Percentiles rank a stretch among this genome's conserved stretches.
Conservation (phyloP, 2,888 invertebrate species). For the Yponomeuta evonymella region DNA sequence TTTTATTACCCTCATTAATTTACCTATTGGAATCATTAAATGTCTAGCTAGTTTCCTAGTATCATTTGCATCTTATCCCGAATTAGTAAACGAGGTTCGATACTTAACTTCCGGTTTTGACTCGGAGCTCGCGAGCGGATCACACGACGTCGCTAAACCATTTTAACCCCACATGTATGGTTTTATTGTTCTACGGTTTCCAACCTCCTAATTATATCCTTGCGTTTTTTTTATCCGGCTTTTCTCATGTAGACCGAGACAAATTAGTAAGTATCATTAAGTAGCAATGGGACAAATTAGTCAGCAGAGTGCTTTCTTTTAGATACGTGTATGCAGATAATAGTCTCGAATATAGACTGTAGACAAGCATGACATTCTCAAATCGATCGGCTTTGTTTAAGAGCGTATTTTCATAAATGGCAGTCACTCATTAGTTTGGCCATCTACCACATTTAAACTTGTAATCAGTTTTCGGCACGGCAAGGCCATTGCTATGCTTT, state of each 20-base stretch:
- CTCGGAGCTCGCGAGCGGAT: not conserved
- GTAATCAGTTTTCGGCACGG: not conserved
- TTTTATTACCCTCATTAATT: too few species aligned
- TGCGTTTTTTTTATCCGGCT: not conserved
- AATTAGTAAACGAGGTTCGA: not conserved
- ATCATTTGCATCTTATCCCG: too few species aligned
- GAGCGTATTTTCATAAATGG: not conserved
- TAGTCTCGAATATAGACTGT: not conserved
- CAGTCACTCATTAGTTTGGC: not conserved
- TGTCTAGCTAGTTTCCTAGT: too few species aligned
- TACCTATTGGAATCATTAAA: too few species aligned
- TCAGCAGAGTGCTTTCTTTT: not conserved
- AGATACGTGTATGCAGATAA: too few species aligned
- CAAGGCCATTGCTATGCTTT: not conserved
- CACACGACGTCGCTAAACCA: not conserved
- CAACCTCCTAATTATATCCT: not conserved
- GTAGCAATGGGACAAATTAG: not conserved
- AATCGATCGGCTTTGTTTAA: not conserved
- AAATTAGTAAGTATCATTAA: not conserved
- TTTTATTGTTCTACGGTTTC: not conserved
- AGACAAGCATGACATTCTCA: not conserved
- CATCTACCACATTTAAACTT: not conserved
- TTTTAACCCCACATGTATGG: not conserved
- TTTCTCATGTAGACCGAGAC: not conserved
- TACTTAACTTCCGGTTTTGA: not conserved